phyloP scores from a whole-genome alignment of 2,797 vertebrate species.

The Trachurus trachurus region DNA sequence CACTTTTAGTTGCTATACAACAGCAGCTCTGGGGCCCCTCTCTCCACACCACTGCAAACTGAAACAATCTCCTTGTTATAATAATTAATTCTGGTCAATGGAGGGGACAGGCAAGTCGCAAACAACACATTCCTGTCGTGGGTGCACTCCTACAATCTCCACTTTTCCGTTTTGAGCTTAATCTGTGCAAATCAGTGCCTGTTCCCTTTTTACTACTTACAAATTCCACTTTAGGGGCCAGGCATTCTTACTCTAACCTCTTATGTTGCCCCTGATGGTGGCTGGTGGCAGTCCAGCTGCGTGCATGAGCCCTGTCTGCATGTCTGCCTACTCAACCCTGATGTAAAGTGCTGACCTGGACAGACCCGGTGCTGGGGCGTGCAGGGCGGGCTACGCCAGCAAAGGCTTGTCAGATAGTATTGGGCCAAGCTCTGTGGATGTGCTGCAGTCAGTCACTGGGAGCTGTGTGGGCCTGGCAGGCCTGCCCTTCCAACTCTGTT shows the following conservation, averaged over 20 bases:
- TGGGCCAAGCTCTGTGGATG: slow-evolving; percentile 58
- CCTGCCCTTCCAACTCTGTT: slow-evolving; percentile 29
- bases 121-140: slow-evolving; percentile 71
- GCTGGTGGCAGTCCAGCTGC: slow-evolving; percentile 52
- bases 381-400: slow-evolving; percentile 60
- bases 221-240: slow-evolving; percentile 68
- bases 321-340: slow-evolving; percentile 75
- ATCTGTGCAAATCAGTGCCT: slow-evolving; percentile 75
- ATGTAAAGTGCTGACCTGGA: slow-evolving; percentile 80
- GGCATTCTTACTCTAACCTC: slow-evolving; percentile 65
- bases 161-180: slow-evolving; percentile 64
- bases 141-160: slow-evolving; percentile 57
- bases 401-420: slow-evolving; percentile 74
- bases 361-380: slow-evolving; percentile 54
- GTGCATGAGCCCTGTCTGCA: slow-evolving; percentile 52
- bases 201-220: slow-evolving; percentile 63
- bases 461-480: slow-evolving; percentile 32
- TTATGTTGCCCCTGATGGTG: slow-evolving; percentile 54
- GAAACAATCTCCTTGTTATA: slow-evolving; percentile 51
- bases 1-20: slow-evolving; percentile 12
- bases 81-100: slow-evolving; percentile 58
- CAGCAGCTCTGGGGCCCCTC: slow-evolving; percentile 10
- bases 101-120: slow-evolving; percentile 42
- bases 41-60: slow-evolving; percentile 19
- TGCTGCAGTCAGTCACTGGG: slow-evolving; percentile 48